Conservation (phyloP, 2,888 invertebrate species). For the Pterobdella sp. region DNA sequence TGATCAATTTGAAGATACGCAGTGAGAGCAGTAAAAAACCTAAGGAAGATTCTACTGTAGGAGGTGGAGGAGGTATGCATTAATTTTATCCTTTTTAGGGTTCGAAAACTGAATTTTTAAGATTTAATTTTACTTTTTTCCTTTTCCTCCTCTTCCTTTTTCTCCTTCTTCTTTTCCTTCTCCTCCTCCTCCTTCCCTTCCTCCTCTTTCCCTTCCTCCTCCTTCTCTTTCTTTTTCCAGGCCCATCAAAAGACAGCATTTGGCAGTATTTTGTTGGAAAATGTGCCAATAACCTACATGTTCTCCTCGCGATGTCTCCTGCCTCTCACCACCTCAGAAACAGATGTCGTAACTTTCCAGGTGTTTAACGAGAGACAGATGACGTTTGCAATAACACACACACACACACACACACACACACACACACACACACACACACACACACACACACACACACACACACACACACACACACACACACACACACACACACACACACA, state of each 20-base stretch:
- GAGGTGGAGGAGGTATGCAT: no score
- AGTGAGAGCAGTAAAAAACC: no score
- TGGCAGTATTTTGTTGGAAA: slow-evolving; percentile 75
- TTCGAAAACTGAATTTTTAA: no score
- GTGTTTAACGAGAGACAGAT: slow-evolving; percentile 36
- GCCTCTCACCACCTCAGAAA: slow-evolving; percentile 70
- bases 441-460: slow-evolving; percentile 27
- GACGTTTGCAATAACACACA: slow-evolving; percentile 4
- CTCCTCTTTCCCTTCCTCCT: background rate
- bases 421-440: slow-evolving; percentile 25
- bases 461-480: slow-evolving; percentile 27
- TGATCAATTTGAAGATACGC: no score
- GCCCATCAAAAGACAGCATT: slow-evolving; percentile 69
- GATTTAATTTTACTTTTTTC: no score
- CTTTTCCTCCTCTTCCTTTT: background rate
- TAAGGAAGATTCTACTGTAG: no score
- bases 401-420: slow-evolving; percentile 23
- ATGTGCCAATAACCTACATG: slow-evolving; percentile 74
- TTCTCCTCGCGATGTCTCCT: slow-evolving; percentile 84
- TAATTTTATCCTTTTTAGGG: no score
- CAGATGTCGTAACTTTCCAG: slow-evolving; percentile 77
- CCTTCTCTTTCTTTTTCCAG: slow-evolving; percentile 41
- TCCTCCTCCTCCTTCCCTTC: background rate
- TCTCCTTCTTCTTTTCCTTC: background rate
- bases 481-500: slow-evolving; percentile 26